Evolutionary conservation across 1,140 invertebrate species (phyloP).

Genomic region (Ceratina australensis): DNA sequence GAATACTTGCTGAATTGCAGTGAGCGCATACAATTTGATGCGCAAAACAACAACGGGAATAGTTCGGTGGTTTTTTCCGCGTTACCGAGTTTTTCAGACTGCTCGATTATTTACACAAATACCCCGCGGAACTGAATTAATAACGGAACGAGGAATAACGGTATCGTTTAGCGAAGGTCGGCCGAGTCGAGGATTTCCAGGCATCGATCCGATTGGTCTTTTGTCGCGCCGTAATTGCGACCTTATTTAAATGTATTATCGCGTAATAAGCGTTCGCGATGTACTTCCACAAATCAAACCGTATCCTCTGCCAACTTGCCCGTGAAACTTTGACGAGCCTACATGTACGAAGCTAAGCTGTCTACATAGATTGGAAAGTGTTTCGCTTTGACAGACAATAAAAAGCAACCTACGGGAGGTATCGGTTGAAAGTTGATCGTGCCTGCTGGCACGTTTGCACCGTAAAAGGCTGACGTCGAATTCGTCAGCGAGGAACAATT

Average conservation of each 20-base stretch:
- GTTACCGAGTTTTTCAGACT: not conserved
- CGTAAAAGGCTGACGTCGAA: not conserved
- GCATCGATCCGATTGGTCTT: slow-evolving; percentile 7
- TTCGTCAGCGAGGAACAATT: not conserved
- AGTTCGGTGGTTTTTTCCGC: not conserved
- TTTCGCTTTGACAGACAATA: not conserved
- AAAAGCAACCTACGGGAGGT: not conserved
- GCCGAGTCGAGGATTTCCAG: slow-evolving; percentile 2
- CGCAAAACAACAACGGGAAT: too few species aligned
- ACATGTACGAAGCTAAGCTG: not conserved
- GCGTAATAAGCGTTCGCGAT: not conserved
- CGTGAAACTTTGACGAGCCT: not conserved
- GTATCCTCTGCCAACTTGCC: not conserved
- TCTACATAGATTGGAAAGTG: not conserved
- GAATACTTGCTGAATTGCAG: not conserved
- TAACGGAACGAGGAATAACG: slow-evolving; percentile 38
- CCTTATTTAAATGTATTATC: slow-evolving; percentile 7
- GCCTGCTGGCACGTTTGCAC: not conserved
- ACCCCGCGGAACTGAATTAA: slow-evolving; percentile 31
- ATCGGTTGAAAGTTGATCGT: not conserved
- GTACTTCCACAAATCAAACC: not conserved
- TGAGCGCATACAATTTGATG: not conserved
- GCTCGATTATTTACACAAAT: slow-evolving; percentile 36
- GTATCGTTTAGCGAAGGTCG: slow-evolving; percentile 13
- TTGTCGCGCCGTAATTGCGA: slow-evolving; percentile 34